Conservation (phyloP, 2,888 invertebrate species). For the Rhamnusium bicolor region DNA sequence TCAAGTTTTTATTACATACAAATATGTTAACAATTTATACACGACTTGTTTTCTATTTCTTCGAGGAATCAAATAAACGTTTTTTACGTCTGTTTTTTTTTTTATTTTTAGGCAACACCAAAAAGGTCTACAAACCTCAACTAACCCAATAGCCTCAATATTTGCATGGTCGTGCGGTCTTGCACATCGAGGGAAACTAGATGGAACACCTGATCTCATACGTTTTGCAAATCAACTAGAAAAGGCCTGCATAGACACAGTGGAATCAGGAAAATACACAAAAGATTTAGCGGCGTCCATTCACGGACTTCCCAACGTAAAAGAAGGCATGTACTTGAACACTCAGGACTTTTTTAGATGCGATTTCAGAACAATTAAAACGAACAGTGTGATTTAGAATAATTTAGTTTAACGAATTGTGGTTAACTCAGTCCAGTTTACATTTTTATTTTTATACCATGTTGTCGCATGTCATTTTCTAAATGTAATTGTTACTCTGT, state of each 20-base stretch:
- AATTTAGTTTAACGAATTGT: background rate
- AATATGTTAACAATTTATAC: too few relatives aligned
- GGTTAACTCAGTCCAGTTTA: slow-evolving; percentile 14
- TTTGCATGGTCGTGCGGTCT: slow-evolving; percentile 93
- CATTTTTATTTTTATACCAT: slow-evolving; percentile 19
- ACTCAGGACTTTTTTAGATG: slow-evolving; percentile 91
- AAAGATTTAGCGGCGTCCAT: slow-evolving; percentile 89
- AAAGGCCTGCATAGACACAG: slow-evolving; percentile 87
- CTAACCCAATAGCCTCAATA: slow-evolving; percentile 93
- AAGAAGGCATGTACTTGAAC: slow-evolving; percentile 86
- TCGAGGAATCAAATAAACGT: too few relatives aligned
- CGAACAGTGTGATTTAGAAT: slow-evolving; percentile 55
- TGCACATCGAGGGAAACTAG: slow-evolving; percentile 87
- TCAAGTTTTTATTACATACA: background rate
- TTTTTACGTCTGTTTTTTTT: too few relatives aligned
- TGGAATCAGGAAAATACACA: slow-evolving; percentile 89
- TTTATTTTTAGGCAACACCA: slow-evolving; percentile 82
- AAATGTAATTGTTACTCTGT: slow-evolving; percentile 4
- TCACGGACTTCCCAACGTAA: slow-evolving; percentile 86
- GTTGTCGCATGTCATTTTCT: slow-evolving; percentile 16
- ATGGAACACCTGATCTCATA: slow-evolving; percentile 82
- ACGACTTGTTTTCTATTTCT: too few relatives aligned
- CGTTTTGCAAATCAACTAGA: slow-evolving; percentile 83
- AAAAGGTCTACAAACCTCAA: slow-evolving; percentile 89
- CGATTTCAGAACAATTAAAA: slow-evolving; percentile 83